phyloP scores from a whole-genome alignment of 1,140 invertebrate species.

The Ctenoplectra terminalis region DNA sequence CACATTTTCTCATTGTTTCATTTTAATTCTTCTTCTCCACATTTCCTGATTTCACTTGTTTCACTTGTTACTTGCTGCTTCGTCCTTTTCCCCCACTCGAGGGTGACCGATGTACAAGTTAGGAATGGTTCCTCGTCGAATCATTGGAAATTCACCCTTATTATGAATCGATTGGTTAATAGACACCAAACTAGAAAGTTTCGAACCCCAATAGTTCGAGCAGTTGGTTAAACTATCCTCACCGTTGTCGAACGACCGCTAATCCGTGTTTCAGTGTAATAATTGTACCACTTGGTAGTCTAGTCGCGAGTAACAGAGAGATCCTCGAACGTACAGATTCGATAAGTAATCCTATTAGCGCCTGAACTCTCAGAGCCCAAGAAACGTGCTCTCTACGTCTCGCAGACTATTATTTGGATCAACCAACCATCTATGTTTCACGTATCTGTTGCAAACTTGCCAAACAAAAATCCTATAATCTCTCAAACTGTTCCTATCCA shows the following conservation, averaged over 20 bases:
- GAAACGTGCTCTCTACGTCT: no score
- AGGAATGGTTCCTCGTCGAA: no score
- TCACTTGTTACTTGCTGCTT: no score
- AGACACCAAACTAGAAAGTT: background rate
- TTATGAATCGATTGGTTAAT: background rate
- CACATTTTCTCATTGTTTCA: background rate
- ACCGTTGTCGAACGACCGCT: background rate
- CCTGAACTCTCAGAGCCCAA: no score
- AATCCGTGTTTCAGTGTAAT: slow-evolving; percentile 23
- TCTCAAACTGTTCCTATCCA: background rate
- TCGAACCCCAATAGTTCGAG: background rate
- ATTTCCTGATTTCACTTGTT: background rate
- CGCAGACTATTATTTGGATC: no score
- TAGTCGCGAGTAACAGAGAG: background rate
- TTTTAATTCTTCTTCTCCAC: background rate
- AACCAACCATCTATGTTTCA: background rate
- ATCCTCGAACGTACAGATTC: no score
- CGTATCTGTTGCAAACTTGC: background rate
- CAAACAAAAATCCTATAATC: background rate
- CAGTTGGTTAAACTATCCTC: slow-evolving; percentile 16
- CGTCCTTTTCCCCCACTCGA: no score
- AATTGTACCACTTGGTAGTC: slow-evolving; percentile 2
- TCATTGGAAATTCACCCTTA: background rate
- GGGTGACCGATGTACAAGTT: no score
- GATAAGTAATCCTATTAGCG: no score